Conservation (phyloP, 2,797 vertebrate species). For the Pangasius macronema region DNA sequence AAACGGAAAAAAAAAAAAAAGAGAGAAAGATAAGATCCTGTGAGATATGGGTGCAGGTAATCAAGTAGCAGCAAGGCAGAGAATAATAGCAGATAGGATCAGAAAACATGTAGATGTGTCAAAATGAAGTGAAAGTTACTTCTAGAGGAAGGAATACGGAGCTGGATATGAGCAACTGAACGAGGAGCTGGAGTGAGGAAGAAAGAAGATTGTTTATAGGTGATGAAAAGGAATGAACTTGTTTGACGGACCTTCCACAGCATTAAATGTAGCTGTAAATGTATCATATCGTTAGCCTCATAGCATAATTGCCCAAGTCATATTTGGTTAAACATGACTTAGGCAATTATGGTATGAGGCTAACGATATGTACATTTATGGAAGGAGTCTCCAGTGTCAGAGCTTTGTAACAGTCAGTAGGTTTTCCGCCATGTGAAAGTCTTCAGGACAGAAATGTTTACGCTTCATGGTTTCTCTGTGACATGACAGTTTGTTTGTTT, state of each 20-base stretch:
- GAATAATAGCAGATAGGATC: conserved; percentile 4
- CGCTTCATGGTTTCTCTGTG: background rate
- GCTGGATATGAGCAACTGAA: background rate
- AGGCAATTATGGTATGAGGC: no score
- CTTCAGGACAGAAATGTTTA: background rate
- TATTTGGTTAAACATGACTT: no score
- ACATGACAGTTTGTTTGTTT: background rate
- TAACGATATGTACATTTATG: background rate
- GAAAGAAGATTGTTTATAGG: no score
- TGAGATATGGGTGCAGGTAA: background rate
- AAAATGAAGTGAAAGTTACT: background rate
- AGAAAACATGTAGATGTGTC: background rate
- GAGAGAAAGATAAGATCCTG: background rate
- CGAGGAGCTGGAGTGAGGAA: no score
- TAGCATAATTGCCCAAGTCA: no score
- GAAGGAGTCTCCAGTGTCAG: background rate
- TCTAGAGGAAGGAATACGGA: background rate
- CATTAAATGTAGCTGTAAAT: background rate
- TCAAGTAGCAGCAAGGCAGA: background rate
- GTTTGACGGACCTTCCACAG: background rate
- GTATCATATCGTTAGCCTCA: no score
- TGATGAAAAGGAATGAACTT: background rate
- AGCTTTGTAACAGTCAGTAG: background rate
- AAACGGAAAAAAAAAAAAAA: background rate
- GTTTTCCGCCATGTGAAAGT: background rate